Percentiles rank a stretch among this genome's conserved stretches.
These are phyloP conservation scores for Drosophila elegans DNA, from an alignment of 1,140 invertebrate species.

Conservation along the genomic window DNA sequence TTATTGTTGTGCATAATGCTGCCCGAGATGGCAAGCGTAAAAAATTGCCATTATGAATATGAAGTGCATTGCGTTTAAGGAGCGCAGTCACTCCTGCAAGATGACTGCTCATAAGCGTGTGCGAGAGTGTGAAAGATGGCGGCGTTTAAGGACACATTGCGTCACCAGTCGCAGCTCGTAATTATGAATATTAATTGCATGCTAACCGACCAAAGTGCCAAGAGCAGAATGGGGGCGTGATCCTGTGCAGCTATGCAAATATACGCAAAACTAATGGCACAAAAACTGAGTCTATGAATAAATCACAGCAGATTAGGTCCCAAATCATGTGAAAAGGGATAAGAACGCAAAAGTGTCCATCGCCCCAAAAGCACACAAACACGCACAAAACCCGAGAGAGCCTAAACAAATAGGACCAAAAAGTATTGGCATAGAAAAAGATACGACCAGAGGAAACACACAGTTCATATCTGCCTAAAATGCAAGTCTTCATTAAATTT, in stretches of 20 bases:
- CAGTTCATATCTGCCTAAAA: slow-evolving; percentile 43
- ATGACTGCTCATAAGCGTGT: slow-evolving; percentile 28
- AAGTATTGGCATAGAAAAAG: slow-evolving; percentile 24
- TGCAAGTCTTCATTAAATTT: slow-evolving; percentile 43
- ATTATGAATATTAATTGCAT: slow-evolving; percentile 78
- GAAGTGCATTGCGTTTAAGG: slow-evolving; percentile 71
- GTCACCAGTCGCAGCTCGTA: slow-evolving; percentile 32
- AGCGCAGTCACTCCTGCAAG: slow-evolving; percentile 31
- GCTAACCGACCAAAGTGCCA: slow-evolving; percentile 22
- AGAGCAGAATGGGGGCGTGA: slow-evolving; percentile 9
- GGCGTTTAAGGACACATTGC: slow-evolving; percentile 47
- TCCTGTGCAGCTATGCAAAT: slow-evolving; percentile 56
- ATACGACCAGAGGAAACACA: slow-evolving; percentile 14
- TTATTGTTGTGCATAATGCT: slow-evolving; percentile 82
- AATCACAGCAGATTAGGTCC: slow-evolving; percentile 77
- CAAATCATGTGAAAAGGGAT: slow-evolving; percentile 77
- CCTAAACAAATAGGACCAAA: slow-evolving; percentile 66
- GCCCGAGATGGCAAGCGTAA: slow-evolving; percentile 59
- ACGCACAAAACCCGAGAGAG: slow-evolving; percentile 3
- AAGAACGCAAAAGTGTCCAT: slow-evolving; percentile 47
- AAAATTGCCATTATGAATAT: slow-evolving; percentile 79
- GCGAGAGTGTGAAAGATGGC: slow-evolving; percentile 49
- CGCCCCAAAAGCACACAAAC: slow-evolving; percentile 8
- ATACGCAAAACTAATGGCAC: slow-evolving; percentile 74
- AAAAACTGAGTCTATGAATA: slow-evolving; percentile 77